Conservation (phyloP, 2,113 vertebrate species). For the Acanthochromis polyacanthus region DNA sequence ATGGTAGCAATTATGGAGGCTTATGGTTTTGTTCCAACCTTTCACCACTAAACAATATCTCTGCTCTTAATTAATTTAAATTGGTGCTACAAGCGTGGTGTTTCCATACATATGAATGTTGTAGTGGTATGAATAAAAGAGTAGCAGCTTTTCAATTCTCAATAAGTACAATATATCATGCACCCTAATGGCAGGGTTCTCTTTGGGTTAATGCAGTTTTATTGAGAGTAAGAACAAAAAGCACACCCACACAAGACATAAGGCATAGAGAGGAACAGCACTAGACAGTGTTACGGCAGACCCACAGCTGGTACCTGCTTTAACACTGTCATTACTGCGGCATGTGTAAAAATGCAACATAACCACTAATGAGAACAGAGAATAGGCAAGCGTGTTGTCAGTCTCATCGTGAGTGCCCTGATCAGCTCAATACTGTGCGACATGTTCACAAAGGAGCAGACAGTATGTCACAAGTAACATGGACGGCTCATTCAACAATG, state of each 20-base stretch:
- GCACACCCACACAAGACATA: constrained; percentile 30
- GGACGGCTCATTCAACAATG: constrained; percentile 58
- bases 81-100: neutral
- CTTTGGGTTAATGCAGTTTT: constrained; percentile 62
- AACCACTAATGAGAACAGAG: constrained; percentile 62
- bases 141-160: constrained; percentile 57
- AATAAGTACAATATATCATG: constrained; percentile 57
- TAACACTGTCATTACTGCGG: constrained; percentile 51
- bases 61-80: constrained; percentile 34
- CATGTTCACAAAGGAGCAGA: constrained; percentile 53
- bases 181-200: constrained; percentile 56
- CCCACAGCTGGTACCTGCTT: constrained; percentile 26
- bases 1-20: neutral
- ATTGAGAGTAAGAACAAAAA: constrained; percentile 39
- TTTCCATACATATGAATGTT: neutral
- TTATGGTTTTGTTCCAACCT: constrained; percentile 12
- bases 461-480: constrained; percentile 49
- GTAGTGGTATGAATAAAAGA: constrained; percentile 28
- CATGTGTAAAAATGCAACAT: constrained; percentile 52
- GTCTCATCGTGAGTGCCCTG: constrained; percentile 37
- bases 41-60: constrained; percentile 15
- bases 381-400: constrained; percentile 32
- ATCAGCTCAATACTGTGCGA: constrained; percentile 48
- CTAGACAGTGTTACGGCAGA: constrained; percentile 20
- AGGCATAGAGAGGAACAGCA: constrained; percentile 28